Percentiles rank a stretch among this genome's conserved stretches.
Conservation (phyloP, 2,888 invertebrate genomes). For the Vanessa cardui region DNA sequence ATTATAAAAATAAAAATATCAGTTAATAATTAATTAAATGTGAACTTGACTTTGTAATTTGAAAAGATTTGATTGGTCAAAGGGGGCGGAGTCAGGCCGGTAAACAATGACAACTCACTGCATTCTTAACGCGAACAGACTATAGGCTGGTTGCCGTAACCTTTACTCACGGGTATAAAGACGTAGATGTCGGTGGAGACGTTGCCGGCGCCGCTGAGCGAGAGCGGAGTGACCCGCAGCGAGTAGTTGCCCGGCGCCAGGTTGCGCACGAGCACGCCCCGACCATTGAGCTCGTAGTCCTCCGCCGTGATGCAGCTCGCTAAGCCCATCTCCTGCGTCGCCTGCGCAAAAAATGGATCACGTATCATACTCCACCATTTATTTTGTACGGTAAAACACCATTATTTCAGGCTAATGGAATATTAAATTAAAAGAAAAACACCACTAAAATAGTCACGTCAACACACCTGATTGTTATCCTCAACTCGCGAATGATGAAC, state of each 20-base stretch:
- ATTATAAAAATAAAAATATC: too few relatives aligned
- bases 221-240: slow-evolving; percentile 88
- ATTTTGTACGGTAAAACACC: background rate
- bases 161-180: slow-evolving; percentile 82
- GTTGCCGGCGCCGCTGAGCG: slow-evolving; percentile 89
- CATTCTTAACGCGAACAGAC: too few relatives aligned
- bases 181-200: slow-evolving; percentile 83
- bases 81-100: too few relatives aligned
- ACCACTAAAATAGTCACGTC: background rate
- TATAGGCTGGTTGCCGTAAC: too few relatives aligned
- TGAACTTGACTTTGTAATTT: too few relatives aligned
- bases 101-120: too few relatives aligned
- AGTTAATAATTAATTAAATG: too few relatives aligned
- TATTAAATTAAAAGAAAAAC: too few relatives aligned
- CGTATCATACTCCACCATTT: background rate
- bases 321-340: slow-evolving; percentile 73
- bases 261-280: slow-evolving; percentile 79
- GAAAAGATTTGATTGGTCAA: too few relatives aligned
- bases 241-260: slow-evolving; percentile 92
- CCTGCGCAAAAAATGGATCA: background rate
- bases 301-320: slow-evolving; percentile 86
- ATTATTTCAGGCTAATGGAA: too few relatives aligned
- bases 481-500: slow-evolving; percentile 88
- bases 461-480: slow-evolving; percentile 63
- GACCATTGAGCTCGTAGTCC: slow-evolving; percentile 79